These are phyloP conservation scores for Suillia variegata DNA, from an alignment of 2,888 invertebrate species.

Conservation along the genomic window DNA sequence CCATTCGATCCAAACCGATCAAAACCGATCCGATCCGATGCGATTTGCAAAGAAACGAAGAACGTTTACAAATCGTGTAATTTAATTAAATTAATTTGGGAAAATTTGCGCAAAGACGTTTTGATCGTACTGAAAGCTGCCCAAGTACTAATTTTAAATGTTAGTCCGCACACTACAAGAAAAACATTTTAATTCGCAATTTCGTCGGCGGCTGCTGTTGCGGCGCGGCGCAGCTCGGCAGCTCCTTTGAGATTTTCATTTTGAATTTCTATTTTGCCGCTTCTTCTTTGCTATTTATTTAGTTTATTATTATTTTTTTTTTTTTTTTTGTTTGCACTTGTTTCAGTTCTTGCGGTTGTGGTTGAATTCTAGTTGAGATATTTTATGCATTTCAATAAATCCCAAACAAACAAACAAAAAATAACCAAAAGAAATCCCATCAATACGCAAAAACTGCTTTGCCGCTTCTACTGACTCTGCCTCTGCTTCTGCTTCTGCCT, in stretches of 20 bases:
- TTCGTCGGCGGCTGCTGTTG: too few relatives aligned
- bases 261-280: conserved; percentile 23
- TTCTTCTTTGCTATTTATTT: conserved; percentile 20
- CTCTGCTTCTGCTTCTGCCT: too few relatives aligned
- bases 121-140: conserved; percentile 61
- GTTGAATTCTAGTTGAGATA: conserved; percentile 18
- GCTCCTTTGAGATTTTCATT: conserved; percentile 25
- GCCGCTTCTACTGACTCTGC: too few relatives aligned
- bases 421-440: too few relatives aligned
- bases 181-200: too few relatives aligned
- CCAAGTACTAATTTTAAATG: conserved; percentile 61
- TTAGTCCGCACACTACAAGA: conserved; percentile 3
- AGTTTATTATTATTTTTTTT: conserved; percentile 25
- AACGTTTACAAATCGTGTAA: too few relatives aligned
- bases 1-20: too few relatives aligned
- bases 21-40: conserved; percentile 1
- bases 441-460: too few relatives aligned
- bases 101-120: too few relatives aligned
- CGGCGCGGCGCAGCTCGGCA: too few relatives aligned
- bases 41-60: neutral
- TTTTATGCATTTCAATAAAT: too few relatives aligned
- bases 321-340: conserved; percentile 20
- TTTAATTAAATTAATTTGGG: neutral
- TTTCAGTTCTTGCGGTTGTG: conserved; percentile 22
- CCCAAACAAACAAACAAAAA: too few relatives aligned